A percentile compares a stretch with the other conserved stretches of the same genome.
Evolutionary conservation across 2,888 invertebrate species (phyloP).

Genomic region (Trypoxylon attenuatum): DNA sequence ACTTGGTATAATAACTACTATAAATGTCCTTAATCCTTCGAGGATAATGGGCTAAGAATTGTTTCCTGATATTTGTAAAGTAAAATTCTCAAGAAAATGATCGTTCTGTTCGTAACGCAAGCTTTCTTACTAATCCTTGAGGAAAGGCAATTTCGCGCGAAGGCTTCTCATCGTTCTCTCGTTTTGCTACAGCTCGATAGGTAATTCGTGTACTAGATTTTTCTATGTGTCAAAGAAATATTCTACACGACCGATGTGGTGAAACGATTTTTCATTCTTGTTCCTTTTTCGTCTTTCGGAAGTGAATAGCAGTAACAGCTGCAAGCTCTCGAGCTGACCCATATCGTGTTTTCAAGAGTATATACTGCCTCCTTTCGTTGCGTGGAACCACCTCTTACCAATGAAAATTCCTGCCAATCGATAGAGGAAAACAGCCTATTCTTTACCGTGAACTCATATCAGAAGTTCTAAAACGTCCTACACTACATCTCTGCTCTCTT

Average conservation of each 20-base stretch:
- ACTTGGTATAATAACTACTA: too few species aligned
- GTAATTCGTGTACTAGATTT: too few species aligned
- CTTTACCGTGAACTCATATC: not conserved
- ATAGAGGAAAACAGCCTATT: slow-evolving; percentile 4
- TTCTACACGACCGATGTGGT: slow-evolving; percentile 2
- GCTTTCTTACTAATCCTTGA: too few species aligned
- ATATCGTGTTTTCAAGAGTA: slow-evolving; percentile 29
- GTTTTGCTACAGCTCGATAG: too few species aligned
- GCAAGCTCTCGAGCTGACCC: slow-evolving; percentile 42
- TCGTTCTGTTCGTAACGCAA: too few species aligned
- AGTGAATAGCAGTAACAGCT: slow-evolving; percentile 46
- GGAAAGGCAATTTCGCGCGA: too few species aligned
- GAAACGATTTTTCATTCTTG: slow-evolving; percentile 20
- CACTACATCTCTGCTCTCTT: not conserved
- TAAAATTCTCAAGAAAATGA: too few species aligned
- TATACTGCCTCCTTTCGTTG: slow-evolving; percentile 3
- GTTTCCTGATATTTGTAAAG: too few species aligned
- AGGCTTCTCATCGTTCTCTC: too few species aligned
- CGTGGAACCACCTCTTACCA: not conserved
- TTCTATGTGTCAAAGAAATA: slow-evolving; percentile 24
- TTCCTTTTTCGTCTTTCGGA: slow-evolving; percentile 17
- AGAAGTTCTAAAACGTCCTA: not conserved
- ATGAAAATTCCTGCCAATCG: not conserved
- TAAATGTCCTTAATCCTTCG: too few species aligned
- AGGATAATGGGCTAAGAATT: too few species aligned